These are phyloP conservation scores for Hypena proboscidalis DNA, from an alignment of 2,888 invertebrate species.

Conservation along the genomic window DNA sequence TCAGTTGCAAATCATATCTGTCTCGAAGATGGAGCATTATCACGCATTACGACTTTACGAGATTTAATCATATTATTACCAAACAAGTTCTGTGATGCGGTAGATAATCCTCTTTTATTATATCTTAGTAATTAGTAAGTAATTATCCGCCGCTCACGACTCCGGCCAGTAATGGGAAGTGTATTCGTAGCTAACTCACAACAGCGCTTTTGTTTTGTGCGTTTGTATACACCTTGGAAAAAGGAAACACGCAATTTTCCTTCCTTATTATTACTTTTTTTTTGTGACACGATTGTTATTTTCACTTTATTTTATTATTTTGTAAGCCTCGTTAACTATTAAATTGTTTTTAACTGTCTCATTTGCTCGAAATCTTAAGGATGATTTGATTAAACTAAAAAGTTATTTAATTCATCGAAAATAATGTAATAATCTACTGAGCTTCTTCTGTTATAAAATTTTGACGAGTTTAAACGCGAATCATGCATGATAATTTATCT, in stretches of 20 bases:
- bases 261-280: not conserved
- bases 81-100: not conserved
- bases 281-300: not conserved
- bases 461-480: too few relatives aligned
- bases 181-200: not conserved
- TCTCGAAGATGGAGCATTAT: too few relatives aligned
- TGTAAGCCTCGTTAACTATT: too few relatives aligned
- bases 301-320: not conserved
- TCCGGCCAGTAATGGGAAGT: not conserved
- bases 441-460: too few relatives aligned
- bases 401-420: too few relatives aligned
- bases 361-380: too few relatives aligned
- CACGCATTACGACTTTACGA: not conserved
- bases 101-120: slow-evolving; percentile 1
- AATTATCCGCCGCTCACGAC: slow-evolving; percentile 1
- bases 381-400: too few relatives aligned
- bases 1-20: too few relatives aligned
- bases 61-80: too few relatives aligned
- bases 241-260: not conserved
- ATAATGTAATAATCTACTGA: too few relatives aligned
- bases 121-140: slow-evolving; percentile 4
- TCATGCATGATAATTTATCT: too few relatives aligned
- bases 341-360: too few relatives aligned
- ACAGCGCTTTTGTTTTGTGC: not conserved
- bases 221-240: not conserved